Percentiles rank a stretch among this genome's conserved stretches.
Conservation (phyloP, 2,888 invertebrate genomes). For the Pedicia rivosa region DNA sequence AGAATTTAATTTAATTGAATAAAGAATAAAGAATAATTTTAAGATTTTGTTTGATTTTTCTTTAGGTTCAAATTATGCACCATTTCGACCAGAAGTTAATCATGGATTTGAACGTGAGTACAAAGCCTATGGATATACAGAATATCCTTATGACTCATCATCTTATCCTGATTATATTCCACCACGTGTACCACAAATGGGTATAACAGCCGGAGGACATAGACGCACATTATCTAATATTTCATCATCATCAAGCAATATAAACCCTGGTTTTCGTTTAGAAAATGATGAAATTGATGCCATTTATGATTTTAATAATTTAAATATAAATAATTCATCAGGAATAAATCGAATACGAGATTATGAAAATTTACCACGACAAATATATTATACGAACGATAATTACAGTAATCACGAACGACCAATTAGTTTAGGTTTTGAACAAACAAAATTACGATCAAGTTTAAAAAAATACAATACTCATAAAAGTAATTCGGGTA, state of each 20-base stretch:
- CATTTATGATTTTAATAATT: slow-evolving; percentile 22
- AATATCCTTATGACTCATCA: slow-evolving; percentile 21
- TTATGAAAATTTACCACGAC: slow-evolving; percentile 17
- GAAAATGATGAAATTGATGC: slow-evolving; percentile 37
- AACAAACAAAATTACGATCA: slow-evolving; percentile 54
- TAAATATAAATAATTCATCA: slow-evolving; percentile 13
- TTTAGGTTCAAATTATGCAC: slow-evolving; percentile 29
- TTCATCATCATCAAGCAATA: slow-evolving; percentile 38
- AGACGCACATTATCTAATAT: slow-evolving; percentile 66
- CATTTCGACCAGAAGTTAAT: slow-evolving; percentile 27
- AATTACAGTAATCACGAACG: slow-evolving; percentile 16
- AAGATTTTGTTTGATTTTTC: neutral
- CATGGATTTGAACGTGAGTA: slow-evolving; percentile 27
- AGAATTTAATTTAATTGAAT: slow-evolving; percentile 3
- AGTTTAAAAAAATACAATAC: slow-evolving; percentile 53
- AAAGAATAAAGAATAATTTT: neutral
- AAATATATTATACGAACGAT: neutral
- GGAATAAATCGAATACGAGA: slow-evolving; percentile 20
- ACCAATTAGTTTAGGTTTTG: slow-evolving; percentile 36
- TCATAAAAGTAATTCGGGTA: slow-evolving; percentile 16
- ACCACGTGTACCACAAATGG: slow-evolving; percentile 30
- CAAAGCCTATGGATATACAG: slow-evolving; percentile 25
- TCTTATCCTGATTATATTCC: too few species aligned
- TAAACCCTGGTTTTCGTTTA: slow-evolving; percentile 44
- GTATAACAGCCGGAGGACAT: slow-evolving; percentile 35